Evolutionary conservation across 2,113 vertebrate genomes (phyloP).

Genomic region (Emberiza fucata): DNA sequence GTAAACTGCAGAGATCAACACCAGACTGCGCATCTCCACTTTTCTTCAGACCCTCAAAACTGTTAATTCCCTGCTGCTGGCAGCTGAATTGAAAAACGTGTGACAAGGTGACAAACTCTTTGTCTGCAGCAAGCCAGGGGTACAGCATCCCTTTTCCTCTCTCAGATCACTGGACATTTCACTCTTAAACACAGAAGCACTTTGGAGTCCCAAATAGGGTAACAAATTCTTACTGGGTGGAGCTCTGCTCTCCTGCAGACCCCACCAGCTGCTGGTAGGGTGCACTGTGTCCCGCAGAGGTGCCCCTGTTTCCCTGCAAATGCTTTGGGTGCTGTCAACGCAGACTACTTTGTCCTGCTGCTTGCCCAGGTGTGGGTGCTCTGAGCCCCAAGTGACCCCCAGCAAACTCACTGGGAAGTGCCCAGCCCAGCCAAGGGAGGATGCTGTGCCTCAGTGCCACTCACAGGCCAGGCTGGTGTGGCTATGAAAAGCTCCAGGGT

Average conservation of each 20-base stretch:
- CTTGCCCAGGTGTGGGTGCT: not conserved
- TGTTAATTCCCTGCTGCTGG: not conserved
- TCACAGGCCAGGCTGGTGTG: not conserved
- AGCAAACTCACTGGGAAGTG: not conserved
- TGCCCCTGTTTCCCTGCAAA: not conserved
- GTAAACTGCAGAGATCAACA: not conserved
- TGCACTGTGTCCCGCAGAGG: not conserved
- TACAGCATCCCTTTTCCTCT: not conserved
- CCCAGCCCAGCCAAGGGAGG: not conserved
- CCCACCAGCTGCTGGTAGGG: not conserved
- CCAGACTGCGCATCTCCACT: not conserved
- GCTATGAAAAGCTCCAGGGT: not conserved
- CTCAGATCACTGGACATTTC: not conserved
- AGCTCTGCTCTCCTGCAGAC: not conserved
- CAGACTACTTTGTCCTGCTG: fast-evolving
- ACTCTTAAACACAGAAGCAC: not conserved
- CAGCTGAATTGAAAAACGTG: not conserved
- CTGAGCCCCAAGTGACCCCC: not conserved
- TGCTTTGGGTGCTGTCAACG: not conserved
- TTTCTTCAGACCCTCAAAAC: not conserved
- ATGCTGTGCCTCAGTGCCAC: not conserved
- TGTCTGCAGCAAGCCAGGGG: not conserved
- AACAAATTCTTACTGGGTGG: not conserved
- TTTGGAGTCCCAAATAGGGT: fast-evolving
- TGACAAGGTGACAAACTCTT: not conserved